Conservation (phyloP, 2,113 vertebrate genomes). For the Pseudolaguvia tuberculata region DNA sequence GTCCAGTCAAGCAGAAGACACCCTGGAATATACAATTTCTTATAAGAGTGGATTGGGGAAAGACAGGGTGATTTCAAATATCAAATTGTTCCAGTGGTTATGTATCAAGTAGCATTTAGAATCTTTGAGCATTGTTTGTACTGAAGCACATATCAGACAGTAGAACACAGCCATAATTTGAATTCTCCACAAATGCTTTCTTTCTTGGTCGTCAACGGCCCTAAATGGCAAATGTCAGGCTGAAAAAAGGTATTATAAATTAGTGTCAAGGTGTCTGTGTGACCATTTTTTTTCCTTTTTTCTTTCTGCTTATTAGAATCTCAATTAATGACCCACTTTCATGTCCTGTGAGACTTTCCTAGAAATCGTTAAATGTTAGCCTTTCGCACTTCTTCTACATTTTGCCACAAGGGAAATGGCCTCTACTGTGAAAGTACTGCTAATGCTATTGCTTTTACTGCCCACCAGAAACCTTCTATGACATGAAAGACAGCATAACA, state of each 20-base stretch:
- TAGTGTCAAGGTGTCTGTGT: background rate
- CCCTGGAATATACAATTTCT: too few species aligned
- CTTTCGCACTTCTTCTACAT: background rate
- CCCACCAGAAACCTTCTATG: background rate
- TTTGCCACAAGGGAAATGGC: slow-evolving; percentile 7
- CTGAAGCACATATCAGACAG: slow-evolving; percentile 3
- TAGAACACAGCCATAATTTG: slow-evolving; percentile 25
- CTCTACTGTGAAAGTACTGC: slow-evolving; percentile 4
- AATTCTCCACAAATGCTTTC: slow-evolving; percentile 32
- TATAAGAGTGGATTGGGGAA: too few species aligned
- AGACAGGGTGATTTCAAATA: too few species aligned
- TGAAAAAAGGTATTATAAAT: background rate
- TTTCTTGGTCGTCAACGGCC: slow-evolving; percentile 27
- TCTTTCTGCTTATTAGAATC: background rate
- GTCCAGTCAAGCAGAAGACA: too few species aligned
- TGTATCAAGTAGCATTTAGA: background rate
- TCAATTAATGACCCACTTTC: background rate
- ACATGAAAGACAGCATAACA: background rate
- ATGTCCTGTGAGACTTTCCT: background rate
- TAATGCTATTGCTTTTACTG: background rate
- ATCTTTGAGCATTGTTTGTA: background rate
- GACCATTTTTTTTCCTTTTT: background rate
- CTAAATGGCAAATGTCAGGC: slow-evolving; percentile 31
- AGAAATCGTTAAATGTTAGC: slow-evolving; percentile 24
- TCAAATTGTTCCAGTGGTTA: too few species aligned